Evolutionary conservation across 1,140 invertebrate species (phyloP), one percentile per base, ranked within the genome.

Genomic region (Psilanteris sp.): DNA sequence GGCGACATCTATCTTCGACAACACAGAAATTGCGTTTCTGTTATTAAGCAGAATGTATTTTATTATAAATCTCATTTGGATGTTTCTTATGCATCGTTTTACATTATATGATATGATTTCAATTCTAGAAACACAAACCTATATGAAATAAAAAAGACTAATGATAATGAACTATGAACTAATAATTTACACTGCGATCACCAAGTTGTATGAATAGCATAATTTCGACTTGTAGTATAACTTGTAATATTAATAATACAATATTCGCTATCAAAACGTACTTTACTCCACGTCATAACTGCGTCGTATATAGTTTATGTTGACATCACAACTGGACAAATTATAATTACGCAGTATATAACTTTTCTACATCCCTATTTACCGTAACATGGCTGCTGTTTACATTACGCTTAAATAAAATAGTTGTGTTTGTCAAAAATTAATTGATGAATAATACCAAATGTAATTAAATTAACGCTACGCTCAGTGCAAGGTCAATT

Each of bases 11-110:
- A 18, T 46, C 26, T 4, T 27, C 9, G 10, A 3, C 27, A 10
- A 10, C 27, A 3, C 10, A 7, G 24, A 6, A 62, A 64, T 64
- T 50, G 32, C 15, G 16, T 29, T 64, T 41, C 52, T 43, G 24
- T 50, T 16, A 44, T 24, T 59, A 59, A 59, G 34, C 34, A 64
- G n/a, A n/a, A n/a, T n/a, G n/a, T n/a, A n/a, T 50, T 64, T 64
- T 34, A 64, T 64, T 64, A 64, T 41, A 64, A 64, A 64, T 11
- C 59, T 64, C 44, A 64, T 50, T 50, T 50, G 20, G 8, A 9
- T 24, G 13, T 18, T 15, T 61, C 32, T 48, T 61, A 14, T 29
- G n/a, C n/a, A n/a, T n/a, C n/a, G n/a, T n/a, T n/a, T n/a, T n/a
- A n/a, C n/a, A n/a, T n/a, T n/a, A n/a, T n/a, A n/a, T n/a, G n/a